phyloP scores from a whole-genome alignment of 2,113 vertebrate genomes.

The Chascanopsetta lugubris region DNA sequence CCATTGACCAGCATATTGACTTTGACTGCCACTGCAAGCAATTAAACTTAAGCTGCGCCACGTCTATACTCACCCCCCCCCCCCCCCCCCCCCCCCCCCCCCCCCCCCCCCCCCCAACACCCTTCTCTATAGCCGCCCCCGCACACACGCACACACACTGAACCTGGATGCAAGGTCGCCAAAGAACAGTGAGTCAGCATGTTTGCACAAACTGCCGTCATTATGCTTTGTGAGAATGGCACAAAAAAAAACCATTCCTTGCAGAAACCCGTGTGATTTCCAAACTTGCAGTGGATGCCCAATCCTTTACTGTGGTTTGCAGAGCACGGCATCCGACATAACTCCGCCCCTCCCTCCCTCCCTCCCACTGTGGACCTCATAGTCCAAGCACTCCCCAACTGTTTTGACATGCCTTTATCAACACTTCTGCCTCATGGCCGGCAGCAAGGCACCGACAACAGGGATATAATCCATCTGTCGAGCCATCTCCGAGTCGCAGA shows the following conservation, averaged over 20 bases:
- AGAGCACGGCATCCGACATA: slow-evolving; percentile 15
- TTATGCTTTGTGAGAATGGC: slow-evolving; percentile 30
- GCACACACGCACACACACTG: slow-evolving; percentile 34
- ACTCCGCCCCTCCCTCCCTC: slow-evolving; percentile 26
- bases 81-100: slow-evolving; percentile 39
- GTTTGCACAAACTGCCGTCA: slow-evolving; percentile 21
- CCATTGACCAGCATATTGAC: slow-evolving; percentile 84
- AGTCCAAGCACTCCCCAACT: slow-evolving; percentile 36
- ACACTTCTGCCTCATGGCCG: slow-evolving; percentile 36
- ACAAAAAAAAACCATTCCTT: slow-evolving; percentile 3
- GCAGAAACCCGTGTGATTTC: not conserved
- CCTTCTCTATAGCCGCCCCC: not conserved
- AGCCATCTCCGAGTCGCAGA: slow-evolving; percentile 56
- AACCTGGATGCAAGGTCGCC: slow-evolving; percentile 54
- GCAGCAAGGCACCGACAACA: slow-evolving; percentile 32
- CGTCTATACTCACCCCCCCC: slow-evolving; percentile 65
- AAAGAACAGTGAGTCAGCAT: slow-evolving; percentile 59
- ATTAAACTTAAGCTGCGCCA: slow-evolving; percentile 79
- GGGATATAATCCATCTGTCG: slow-evolving; percentile 63
- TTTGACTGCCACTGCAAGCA: slow-evolving; percentile 82
- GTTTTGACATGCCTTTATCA: slow-evolving; percentile 58
- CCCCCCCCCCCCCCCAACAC: too few relatives aligned
- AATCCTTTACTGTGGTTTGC: slow-evolving; percentile 5
- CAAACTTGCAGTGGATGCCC: slow-evolving; percentile 1
- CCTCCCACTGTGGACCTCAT: slow-evolving; percentile 12